Conservation (phyloP, 2,113 vertebrate genomes). For the Ageneiosus marmoratus region DNA sequence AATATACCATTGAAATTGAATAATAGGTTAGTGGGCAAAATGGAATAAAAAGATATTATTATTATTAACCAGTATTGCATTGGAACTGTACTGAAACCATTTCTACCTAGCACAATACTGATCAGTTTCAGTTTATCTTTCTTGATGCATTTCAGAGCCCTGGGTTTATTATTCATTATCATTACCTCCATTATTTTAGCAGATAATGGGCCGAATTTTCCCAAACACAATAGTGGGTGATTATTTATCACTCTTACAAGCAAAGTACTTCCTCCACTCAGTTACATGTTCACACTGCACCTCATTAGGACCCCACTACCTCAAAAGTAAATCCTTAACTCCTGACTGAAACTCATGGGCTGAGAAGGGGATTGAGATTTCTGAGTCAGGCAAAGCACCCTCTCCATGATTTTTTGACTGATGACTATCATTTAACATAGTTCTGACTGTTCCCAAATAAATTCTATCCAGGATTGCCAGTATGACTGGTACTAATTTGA, state of each 20-base stretch:
- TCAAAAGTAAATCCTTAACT: slow-evolving; percentile 13
- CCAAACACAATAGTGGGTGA: slow-evolving; percentile 1
- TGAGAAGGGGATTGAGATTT: slow-evolving; percentile 39
- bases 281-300: slow-evolving; percentile 30
- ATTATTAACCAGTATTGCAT: not conserved
- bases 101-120: not conserved
- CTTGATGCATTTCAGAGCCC: not conserved
- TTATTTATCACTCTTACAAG: slow-evolving; percentile 38
- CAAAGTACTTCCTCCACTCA: slow-evolving; percentile 38
- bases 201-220: slow-evolving; percentile 18
- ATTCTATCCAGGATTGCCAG: slow-evolving; percentile 28
- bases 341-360: slow-evolving; percentile 28
- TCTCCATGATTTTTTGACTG: slow-evolving; percentile 48
- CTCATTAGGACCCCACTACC: slow-evolving; percentile 49
- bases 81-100: no score
- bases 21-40: not conserved
- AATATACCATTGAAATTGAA: not conserved
- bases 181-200: not conserved
- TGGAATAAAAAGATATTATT: not conserved
- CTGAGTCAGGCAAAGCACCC: slow-evolving; percentile 43
- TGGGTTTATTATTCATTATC: slow-evolving; percentile 6
- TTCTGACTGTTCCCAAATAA: slow-evolving; percentile 35
- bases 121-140: not conserved
- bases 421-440: slow-evolving; percentile 52
- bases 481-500: slow-evolving; percentile 22